These are phyloP conservation scores for Cordilura impudica DNA, from an alignment of 2,888 invertebrate genomes.

Conservation along the genomic window DNA sequence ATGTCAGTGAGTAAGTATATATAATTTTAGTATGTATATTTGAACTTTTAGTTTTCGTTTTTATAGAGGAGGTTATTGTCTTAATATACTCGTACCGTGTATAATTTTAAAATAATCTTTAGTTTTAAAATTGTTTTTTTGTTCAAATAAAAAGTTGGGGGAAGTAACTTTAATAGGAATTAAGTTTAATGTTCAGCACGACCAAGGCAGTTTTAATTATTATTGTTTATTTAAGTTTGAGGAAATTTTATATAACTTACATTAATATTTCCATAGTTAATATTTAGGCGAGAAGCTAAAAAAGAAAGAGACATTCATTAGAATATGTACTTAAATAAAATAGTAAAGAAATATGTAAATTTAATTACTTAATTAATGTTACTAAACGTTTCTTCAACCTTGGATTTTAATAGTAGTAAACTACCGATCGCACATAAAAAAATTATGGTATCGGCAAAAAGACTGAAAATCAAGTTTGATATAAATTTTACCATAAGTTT, in stretches of 20 bases:
- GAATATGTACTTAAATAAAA: no score
- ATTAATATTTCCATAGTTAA: not conserved
- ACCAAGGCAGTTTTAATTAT: not conserved
- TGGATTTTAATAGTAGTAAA: no score
- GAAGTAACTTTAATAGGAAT: not conserved
- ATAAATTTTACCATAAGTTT: no score
- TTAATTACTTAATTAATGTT: no score
- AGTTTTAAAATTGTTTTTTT: not conserved
- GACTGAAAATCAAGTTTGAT: no score
- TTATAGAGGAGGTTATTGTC: constrained; percentile 14
- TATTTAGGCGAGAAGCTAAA: not conserved
- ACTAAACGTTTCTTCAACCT: no score
- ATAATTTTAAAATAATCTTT: not conserved
- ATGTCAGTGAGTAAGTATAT: not conserved
- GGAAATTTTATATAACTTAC: not conserved
- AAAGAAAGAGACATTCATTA: not conserved
- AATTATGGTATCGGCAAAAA: no score
- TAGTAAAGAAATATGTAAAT: no score
- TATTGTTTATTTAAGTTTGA: not conserved
- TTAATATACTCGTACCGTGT: not conserved
- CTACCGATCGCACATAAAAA: no score
- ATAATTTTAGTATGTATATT: constrained; percentile 26
- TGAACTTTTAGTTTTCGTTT: constrained; percentile 45
- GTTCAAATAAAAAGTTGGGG: not conserved
- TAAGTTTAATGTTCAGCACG: not conserved